These are phyloP conservation scores for Phrynosoma platyrhinos DNA, from an alignment of 2,113 vertebrate genomes.

Conservation along the genomic window DNA sequence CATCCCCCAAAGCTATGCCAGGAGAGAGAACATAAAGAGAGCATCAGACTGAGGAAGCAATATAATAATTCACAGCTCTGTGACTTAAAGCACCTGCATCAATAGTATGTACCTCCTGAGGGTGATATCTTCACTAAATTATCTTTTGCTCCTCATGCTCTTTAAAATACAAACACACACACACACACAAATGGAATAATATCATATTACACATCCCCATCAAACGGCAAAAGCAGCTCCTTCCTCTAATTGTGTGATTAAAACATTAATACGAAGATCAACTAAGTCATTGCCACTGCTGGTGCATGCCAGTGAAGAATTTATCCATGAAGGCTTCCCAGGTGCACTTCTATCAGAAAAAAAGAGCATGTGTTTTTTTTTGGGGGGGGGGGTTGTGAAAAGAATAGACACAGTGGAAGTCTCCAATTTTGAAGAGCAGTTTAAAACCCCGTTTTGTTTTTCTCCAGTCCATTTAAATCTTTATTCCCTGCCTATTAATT, in stretches of 20 bases:
- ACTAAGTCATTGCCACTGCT: slow-evolving; percentile 19
- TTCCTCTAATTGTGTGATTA: background rate
- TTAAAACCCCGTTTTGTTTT: slow-evolving; percentile 75
- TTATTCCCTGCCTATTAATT: slow-evolving; percentile 88
- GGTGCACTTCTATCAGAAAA: background rate
- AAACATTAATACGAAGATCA: background rate
- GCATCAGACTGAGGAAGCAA: slow-evolving; percentile 68
- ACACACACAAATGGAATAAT: slow-evolving; percentile 38
- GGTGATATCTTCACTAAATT: slow-evolving; percentile 53
- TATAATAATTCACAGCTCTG: slow-evolving; percentile 72
- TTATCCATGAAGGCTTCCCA: background rate
- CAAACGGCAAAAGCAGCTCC: slow-evolving; percentile 24
- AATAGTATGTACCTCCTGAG: slow-evolving; percentile 65
- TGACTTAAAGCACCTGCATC: slow-evolving; percentile 68
- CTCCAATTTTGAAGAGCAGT: slow-evolving; percentile 59
- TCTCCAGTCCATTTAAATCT: slow-evolving; percentile 80
- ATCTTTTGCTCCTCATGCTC: slow-evolving; percentile 49
- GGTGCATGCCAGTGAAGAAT: fast-evolving
- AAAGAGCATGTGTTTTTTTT: background rate
- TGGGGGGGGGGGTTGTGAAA: no score
- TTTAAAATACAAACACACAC: slow-evolving; percentile 17
- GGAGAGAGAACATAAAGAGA: slow-evolving; percentile 70
- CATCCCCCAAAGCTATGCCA: slow-evolving; percentile 74
- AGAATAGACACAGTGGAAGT: slow-evolving; percentile 20
- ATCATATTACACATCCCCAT: slow-evolving; percentile 29